These are phyloP conservation scores for Sparidentex hasta DNA, from an alignment of 2,797 vertebrate genomes.

Conservation along the genomic window DNA sequence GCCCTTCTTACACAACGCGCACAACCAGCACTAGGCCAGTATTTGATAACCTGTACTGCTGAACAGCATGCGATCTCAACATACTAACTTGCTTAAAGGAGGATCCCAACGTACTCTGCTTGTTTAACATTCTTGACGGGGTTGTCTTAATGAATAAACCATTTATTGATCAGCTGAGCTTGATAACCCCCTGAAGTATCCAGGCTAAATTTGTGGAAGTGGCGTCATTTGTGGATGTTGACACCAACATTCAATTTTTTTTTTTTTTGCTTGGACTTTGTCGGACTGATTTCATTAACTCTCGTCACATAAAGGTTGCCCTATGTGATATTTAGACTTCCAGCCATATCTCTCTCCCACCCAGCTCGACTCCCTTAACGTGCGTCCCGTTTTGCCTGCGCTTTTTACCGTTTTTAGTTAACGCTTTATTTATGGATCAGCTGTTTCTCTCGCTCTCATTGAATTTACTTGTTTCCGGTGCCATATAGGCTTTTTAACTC, in stretches of 20 bases:
- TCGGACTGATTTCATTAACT: constrained; percentile 48
- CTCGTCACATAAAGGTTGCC: constrained; percentile 25
- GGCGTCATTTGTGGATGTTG: constrained; percentile 49
- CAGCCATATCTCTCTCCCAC: constrained; percentile 62
- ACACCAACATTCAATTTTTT: constrained; percentile 7
- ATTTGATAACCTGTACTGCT: constrained; percentile 77
- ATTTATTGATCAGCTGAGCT: constrained; percentile 55
- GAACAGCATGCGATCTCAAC: constrained; percentile 73
- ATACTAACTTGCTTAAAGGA: constrained; percentile 70
- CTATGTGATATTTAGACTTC: constrained; percentile 49
- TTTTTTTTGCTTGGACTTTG: constrained; percentile 6
- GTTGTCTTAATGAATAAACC: constrained; percentile 66
- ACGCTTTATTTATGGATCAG: constrained; percentile 72
- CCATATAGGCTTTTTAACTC: constrained; percentile 70
- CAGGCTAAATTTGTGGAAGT: constrained; percentile 45
- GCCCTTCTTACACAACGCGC: constrained; percentile 61
- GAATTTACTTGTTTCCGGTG: constrained; percentile 68
- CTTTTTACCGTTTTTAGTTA: constrained; percentile 72
- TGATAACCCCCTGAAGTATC: constrained; percentile 48
- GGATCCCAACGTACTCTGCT: constrained; percentile 65
- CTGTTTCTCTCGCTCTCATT: constrained; percentile 52
- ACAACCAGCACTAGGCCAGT: constrained; percentile 83
- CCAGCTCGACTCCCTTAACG: constrained; percentile 42
- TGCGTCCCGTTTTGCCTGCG: constrained; percentile 45
- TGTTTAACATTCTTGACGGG: constrained; percentile 58